Base-by-base conservation (phyloP, 1,140 invertebrate species). In the Drosophila sechellia region DNA sequence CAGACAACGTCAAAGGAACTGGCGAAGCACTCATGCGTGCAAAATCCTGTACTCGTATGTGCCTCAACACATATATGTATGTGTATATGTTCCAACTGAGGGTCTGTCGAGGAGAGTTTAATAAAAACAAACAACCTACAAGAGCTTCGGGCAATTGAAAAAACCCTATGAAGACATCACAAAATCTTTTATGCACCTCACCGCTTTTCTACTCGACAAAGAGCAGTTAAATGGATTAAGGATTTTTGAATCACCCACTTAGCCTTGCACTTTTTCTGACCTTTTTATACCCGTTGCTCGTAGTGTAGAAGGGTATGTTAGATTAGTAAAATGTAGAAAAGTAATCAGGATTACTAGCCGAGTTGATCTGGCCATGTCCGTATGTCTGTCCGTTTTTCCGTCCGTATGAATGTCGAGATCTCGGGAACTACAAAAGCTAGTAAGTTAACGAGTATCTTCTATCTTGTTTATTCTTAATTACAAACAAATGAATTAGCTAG, bases 101-200 rank as follows among this genome's bases (percentile, higher is more conserved):
- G 15, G n/a, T 8, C 37, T 52, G 42, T 52, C 50, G 56, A 35
- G 40, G 34, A 65, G 58, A 72, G 71, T 87, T 87, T 87, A 83
- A 87, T 87, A 87, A 83, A 73, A 87, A 87, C 65, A 76, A 58
- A 57, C 78, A 78, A 64, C 66, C 63, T 49, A 31, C 52, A 58
- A 49, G 46, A 58, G 17, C 71, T 53, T 31, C 39, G 52, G 59
- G 39, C 71, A 34, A 72, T 75, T 75, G 61, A 84, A 75, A 22
- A 22, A 79, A 70, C 72, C 79, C 40, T 53, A 89, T 87, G 60
- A 87, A 87, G 79, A 76, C 71, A 71, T 83, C 76, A 87, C 83
- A 79, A 83, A 86, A 77, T 55, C 37, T 46, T 42, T 64, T 71
- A 53, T 77, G 58, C 83, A 87, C 53, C 66, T 76, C 42, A 87